A percentile compares a stretch with the other conserved stretches of the same genome.
These are phyloP conservation scores for Scalopus aquaticus DNA, from an alignment of 2,113 vertebrate genomes.

Conservation along the genomic window DNA sequence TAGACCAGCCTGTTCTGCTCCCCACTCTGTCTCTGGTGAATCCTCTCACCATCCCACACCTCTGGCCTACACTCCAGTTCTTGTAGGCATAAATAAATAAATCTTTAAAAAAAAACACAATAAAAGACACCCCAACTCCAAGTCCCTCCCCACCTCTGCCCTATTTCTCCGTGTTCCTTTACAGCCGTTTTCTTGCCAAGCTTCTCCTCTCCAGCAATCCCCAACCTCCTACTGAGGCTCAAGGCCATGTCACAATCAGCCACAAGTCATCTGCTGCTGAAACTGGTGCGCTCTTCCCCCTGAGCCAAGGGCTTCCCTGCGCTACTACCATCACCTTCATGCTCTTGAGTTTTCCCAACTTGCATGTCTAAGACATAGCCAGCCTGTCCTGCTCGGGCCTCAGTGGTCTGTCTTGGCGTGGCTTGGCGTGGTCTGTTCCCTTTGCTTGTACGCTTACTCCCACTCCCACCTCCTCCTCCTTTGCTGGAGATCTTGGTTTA, in stretches of 20 bases:
- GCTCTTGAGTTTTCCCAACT: neutral
- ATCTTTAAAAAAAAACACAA: neutral
- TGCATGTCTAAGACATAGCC: neutral
- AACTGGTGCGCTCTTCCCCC: neutral
- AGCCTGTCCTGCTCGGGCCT: neutral
- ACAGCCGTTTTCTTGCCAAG: neutral
- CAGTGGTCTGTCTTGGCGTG: rapidly evolving
- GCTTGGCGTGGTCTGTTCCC: neutral
- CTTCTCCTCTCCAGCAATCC: neutral
- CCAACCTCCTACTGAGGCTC: neutral
- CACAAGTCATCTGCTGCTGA: neutral
- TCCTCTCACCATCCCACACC: no score
- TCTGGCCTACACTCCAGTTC: no score
- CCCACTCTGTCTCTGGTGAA: no score
- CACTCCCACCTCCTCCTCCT: neutral
- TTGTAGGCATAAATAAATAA: no score
- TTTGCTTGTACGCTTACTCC: neutral
- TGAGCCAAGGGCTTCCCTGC: neutral
- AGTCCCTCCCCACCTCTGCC: neutral
- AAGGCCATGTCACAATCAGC: neutral
- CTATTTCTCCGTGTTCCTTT: neutral
- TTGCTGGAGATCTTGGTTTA: neutral
- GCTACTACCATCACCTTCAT: neutral
- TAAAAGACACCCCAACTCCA: neutral
- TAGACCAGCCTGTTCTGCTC: no score